These are phyloP conservation scores for Ectemnius cavifrons DNA, from an alignment of 2,888 invertebrate genomes.

Conservation along the genomic window DNA sequence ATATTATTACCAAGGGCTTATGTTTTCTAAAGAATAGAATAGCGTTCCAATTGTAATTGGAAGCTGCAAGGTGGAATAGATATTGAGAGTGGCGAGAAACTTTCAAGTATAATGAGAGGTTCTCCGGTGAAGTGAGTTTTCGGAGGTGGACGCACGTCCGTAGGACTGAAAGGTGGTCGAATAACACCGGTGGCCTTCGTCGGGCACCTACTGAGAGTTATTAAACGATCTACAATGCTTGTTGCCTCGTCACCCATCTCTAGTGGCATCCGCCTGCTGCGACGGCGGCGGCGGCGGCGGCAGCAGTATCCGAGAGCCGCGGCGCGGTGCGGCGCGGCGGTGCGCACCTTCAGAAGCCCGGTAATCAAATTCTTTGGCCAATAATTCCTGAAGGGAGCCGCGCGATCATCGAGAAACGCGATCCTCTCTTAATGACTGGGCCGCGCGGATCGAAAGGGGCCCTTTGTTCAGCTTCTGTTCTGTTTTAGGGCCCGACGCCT, in stretches of 20 bases:
- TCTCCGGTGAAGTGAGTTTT: background rate
- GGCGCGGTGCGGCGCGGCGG: slow-evolving; percentile 43
- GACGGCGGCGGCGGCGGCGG: no score
- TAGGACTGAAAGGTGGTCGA: slow-evolving; percentile 54
- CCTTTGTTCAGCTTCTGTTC: slow-evolving; percentile 51
- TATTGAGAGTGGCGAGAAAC: no score
- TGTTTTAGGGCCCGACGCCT: slow-evolving; percentile 20
- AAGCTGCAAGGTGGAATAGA: no score
- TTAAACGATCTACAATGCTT: slow-evolving; percentile 73
- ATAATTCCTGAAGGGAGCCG: slow-evolving; percentile 53
- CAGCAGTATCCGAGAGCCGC: slow-evolving; percentile 3
- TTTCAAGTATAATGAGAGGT: no score
- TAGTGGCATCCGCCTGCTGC: slow-evolving; percentile 48
- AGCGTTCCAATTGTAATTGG: no score
- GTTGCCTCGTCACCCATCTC: slow-evolving; percentile 72
- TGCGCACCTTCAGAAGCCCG: slow-evolving; percentile 70
- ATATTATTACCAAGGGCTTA: no score
- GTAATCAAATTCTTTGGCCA: slow-evolving; percentile 70
- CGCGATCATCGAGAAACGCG: slow-evolving; percentile 39
- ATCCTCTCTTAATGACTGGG: slow-evolving; percentile 10
- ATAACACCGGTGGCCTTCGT: slow-evolving; percentile 69
- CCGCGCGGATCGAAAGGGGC: slow-evolving; percentile 3
- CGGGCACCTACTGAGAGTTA: slow-evolving; percentile 72
- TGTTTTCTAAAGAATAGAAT: no score
- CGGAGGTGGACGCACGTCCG: background rate